These are phyloP conservation scores for Ornithoptera priamus DNA, from an alignment of 2,888 invertebrate species.

Conservation along the genomic window DNA sequence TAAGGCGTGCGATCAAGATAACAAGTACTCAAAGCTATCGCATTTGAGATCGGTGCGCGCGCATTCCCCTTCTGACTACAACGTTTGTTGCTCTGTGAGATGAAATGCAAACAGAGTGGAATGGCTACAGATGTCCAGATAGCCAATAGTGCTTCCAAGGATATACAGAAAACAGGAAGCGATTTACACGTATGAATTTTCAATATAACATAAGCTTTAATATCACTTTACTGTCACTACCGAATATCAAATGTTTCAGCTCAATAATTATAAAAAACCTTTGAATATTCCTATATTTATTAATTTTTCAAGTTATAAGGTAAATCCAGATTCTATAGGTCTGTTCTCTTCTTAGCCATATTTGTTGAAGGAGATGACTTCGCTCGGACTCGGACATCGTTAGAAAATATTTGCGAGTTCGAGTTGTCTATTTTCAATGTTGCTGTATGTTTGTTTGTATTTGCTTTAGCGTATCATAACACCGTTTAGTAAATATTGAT, in stretches of 20 bases:
- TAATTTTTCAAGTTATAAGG: slow-evolving; percentile 20
- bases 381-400: slow-evolving; percentile 66
- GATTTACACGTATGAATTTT: slow-evolving; percentile 27
- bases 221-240: background rate
- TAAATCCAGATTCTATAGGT: slow-evolving; percentile 49
- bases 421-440: slow-evolving; percentile 39
- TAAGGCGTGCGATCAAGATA: slow-evolving; percentile 53
- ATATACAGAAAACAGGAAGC: slow-evolving; percentile 48
- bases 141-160: slow-evolving; percentile 65
- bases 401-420: slow-evolving; percentile 64
- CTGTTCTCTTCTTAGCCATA: slow-evolving; percentile 53
- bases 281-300: background rate
- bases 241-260: no score
- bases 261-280: background rate
- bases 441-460: slow-evolving; percentile 24
- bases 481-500: slow-evolving; percentile 18
- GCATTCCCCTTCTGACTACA: slow-evolving; percentile 53
- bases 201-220: background rate
- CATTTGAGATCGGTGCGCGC: slow-evolving; percentile 69
- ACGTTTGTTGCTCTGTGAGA: slow-evolving; percentile 73
- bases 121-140: slow-evolving; percentile 77
- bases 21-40: slow-evolving; percentile 70
- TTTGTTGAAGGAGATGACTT: slow-evolving; percentile 75
- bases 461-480: slow-evolving; percentile 16
- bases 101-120: slow-evolving; percentile 75